Percentiles rank a stretch among this genome's conserved stretches.
Evolutionary conservation across 1,140 invertebrate species (phyloP).

Genomic region (Vanessa tameamea): DNA sequence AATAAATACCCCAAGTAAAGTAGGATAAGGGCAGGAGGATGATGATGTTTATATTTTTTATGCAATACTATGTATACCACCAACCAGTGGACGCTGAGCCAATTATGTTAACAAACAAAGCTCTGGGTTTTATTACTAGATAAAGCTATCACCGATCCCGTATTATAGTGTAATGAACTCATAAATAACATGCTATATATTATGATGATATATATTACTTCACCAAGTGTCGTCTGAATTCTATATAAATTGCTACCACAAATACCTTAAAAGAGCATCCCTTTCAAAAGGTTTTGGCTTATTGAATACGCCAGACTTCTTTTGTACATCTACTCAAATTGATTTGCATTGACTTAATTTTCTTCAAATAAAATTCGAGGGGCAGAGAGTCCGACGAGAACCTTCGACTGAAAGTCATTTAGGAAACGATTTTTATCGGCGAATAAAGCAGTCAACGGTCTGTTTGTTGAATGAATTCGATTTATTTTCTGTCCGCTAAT

Average conservation of each 20-base stretch:
- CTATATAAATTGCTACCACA: not conserved
- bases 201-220: no score
- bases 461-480: conserved; percentile 34
- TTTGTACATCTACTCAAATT: conserved; percentile 17
- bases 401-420: conserved; percentile 32
- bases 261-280: not conserved
- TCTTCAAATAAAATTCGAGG: conserved; percentile 28
- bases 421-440: conserved; percentile 32
- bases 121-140: no score
- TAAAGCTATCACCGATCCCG: no score
- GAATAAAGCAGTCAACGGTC: conserved; percentile 25
- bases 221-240: no score
- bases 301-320: conserved; percentile 9
- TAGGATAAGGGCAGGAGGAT: no score
- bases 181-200: no score
- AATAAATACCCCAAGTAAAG: no score
- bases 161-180: no score
- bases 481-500: conserved; percentile 23
- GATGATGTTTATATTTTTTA: no score
- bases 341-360: conserved; percentile 33
- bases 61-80: no score
- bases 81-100: no score
- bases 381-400: conserved; percentile 14
- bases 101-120: no score
- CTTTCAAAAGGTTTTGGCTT: not conserved